Evolutionary conservation across 2,888 invertebrate genomes (phyloP).

Genomic region (Drosophila mettleri): DNA sequence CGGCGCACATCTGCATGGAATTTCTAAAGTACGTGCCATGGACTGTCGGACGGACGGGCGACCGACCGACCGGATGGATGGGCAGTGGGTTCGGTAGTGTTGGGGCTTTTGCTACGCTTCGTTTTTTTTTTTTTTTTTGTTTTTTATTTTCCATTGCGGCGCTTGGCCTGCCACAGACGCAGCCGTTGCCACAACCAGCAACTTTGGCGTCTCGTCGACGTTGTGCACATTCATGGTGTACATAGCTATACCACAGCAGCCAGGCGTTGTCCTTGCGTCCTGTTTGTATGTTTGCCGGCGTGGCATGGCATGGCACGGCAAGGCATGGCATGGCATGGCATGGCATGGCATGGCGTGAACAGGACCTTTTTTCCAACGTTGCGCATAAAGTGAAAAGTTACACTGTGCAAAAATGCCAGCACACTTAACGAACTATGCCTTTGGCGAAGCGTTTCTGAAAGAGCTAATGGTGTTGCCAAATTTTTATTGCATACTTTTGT

Average conservation of each 20-base stretch:
- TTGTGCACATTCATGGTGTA: conserved; percentile 71
- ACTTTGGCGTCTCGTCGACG: conserved; percentile 64
- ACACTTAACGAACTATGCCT: conserved; percentile 35
- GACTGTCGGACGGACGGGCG: conserved; percentile 57
- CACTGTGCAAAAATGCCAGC: conserved; percentile 52
- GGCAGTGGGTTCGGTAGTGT: conserved; percentile 9
- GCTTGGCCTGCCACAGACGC: conserved; percentile 52
- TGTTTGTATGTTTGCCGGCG: conserved; percentile 75
- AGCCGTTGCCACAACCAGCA: conserved; percentile 72
- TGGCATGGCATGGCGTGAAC: conserved; percentile 66
- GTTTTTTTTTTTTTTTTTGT: neutral
- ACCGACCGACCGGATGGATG: conserved; percentile 36
- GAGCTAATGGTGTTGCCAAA: conserved; percentile 7
- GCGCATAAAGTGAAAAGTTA: conserved; percentile 68
- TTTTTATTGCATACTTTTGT: conserved; percentile 40
- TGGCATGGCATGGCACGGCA: conserved; percentile 57
- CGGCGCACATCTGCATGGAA: conserved; percentile 79
- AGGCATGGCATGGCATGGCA: neutral
- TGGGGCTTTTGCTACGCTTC: conserved; percentile 24
- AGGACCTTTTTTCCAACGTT: conserved; percentile 60
- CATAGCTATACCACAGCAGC: conserved; percentile 67
- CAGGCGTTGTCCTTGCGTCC: conserved; percentile 39
- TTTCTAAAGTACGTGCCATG: conserved; percentile 77
- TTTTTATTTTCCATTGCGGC: conserved; percentile 45
- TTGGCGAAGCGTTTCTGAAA: neutral